Conservation (phyloP, 2,888 invertebrate genomes). For the Phania funesta region DNA sequence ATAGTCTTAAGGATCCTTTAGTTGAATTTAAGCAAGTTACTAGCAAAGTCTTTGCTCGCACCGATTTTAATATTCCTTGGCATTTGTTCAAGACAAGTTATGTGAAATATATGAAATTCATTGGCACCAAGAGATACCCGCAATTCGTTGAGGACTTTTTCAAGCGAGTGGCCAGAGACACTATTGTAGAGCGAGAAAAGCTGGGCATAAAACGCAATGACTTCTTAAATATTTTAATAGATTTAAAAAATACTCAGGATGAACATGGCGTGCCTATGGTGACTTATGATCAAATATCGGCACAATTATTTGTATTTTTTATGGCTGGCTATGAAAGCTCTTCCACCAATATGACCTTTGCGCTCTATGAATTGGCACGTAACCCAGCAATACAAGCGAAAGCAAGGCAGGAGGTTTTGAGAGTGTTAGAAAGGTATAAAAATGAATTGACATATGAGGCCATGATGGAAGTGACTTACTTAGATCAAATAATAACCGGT, state of each 20-base stretch:
- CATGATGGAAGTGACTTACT: slow-evolving; percentile 80
- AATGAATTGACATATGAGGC: slow-evolving; percentile 79
- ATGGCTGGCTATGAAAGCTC: slow-evolving; percentile 82
- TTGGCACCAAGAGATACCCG: slow-evolving; percentile 36
- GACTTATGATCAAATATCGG: slow-evolving; percentile 80
- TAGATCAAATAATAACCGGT: slow-evolving; percentile 81
- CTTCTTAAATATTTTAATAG: slow-evolving; percentile 73
- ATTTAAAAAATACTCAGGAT: slow-evolving; percentile 68
- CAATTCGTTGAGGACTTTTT: slow-evolving; percentile 67
- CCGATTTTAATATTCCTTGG: slow-evolving; percentile 70
- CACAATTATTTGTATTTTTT: slow-evolving; percentile 82
- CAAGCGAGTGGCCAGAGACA: slow-evolving; percentile 69
- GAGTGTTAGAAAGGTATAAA: slow-evolving; percentile 76
- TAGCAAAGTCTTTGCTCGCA: slow-evolving; percentile 65
- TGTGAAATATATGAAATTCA: slow-evolving; percentile 31
- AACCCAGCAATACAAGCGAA: slow-evolving; percentile 80
- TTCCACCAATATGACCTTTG: slow-evolving; percentile 80
- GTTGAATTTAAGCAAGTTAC: slow-evolving; percentile 75
- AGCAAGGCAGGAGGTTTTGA: slow-evolving; percentile 79
- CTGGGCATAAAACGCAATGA: slow-evolving; percentile 73
- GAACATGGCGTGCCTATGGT: slow-evolving; percentile 53
- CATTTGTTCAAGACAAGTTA: slow-evolving; percentile 70
- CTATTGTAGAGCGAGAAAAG: slow-evolving; percentile 69
- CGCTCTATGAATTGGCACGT: slow-evolving; percentile 81
- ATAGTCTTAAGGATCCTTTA: slow-evolving; percentile 78